Evolutionary conservation across 2,113 vertebrate genomes (phyloP).

Genomic region (Rhinolophus sinicus): DNA sequence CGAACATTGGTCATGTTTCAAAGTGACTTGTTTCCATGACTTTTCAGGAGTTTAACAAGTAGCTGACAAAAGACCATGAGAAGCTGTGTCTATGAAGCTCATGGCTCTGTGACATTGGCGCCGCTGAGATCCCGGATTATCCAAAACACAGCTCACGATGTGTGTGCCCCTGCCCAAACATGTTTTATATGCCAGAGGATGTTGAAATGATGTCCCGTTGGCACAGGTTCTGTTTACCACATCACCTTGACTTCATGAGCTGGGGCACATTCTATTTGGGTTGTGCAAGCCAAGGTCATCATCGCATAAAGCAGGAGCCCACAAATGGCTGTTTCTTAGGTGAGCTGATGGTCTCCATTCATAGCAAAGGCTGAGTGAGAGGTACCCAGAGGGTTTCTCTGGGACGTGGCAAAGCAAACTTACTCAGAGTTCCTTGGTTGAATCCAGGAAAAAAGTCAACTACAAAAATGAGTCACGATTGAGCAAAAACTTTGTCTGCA

Average conservation of each 20-base stretch:
- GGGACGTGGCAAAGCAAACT: slow-evolving; percentile 85
- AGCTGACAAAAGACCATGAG: background rate
- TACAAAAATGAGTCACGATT: slow-evolving; percentile 81
- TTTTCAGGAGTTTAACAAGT: slow-evolving; percentile 5
- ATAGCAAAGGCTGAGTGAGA: slow-evolving; percentile 76
- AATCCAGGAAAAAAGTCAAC: slow-evolving; percentile 66
- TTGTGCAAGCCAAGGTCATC: slow-evolving; percentile 84
- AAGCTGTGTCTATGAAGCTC: slow-evolving; percentile 28
- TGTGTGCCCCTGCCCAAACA: slow-evolving; percentile 74
- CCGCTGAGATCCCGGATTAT: slow-evolving; percentile 74
- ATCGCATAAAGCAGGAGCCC: slow-evolving; percentile 82
- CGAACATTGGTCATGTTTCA: background rate
- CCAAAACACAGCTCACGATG: slow-evolving; percentile 74
- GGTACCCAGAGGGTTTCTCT: slow-evolving; percentile 81
- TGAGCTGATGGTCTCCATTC: slow-evolving; percentile 83
- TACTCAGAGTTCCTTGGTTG: slow-evolving; percentile 85
- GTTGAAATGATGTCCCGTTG: slow-evolving; percentile 81
- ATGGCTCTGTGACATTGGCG: slow-evolving; percentile 56
- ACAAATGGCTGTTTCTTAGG: slow-evolving; percentile 82
- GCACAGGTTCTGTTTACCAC: slow-evolving; percentile 83
- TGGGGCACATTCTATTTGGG: slow-evolving; percentile 81
- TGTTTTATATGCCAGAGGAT: slow-evolving; percentile 72
- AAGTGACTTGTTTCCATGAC: background rate
- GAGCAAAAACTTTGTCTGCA: slow-evolving; percentile 76
- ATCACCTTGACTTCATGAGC: slow-evolving; percentile 81